These are phyloP conservation scores for Larimichthys polyactis DNA, from an alignment of 2,113 vertebrate genomes.

Conservation along the genomic window DNA sequence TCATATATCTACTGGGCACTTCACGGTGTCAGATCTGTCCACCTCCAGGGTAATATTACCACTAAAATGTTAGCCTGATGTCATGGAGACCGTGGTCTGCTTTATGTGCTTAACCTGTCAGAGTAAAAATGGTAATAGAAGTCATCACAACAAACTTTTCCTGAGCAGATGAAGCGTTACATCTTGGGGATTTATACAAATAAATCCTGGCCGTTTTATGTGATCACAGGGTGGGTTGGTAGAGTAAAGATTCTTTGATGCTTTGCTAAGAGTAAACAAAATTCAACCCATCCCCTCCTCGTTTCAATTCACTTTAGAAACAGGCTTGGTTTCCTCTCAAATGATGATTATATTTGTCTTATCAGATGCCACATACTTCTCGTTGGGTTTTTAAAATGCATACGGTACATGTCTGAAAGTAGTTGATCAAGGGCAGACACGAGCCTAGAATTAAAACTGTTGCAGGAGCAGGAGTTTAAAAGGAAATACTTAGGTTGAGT, in stretches of 20 bases:
- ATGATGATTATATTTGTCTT: conserved; percentile 11
- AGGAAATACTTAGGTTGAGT: too few species aligned
- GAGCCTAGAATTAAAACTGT: background rate
- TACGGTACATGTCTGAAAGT: background rate
- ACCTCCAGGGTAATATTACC: conserved; percentile 4
- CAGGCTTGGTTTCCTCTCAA: conserved; percentile 2
- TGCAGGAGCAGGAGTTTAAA: too few species aligned
- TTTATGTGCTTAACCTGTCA: conserved; percentile 27
- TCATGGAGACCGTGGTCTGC: background rate
- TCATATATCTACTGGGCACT: background rate
- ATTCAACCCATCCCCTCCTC: too few species aligned
- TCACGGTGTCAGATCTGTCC: conserved; percentile 10
- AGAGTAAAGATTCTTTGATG: conserved; percentile 35
- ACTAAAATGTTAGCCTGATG: background rate
- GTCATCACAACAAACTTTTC: background rate
- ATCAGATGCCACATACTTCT: background rate
- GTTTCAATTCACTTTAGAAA: conserved; percentile 8
- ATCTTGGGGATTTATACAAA: conserved; percentile 45
- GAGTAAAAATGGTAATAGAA: conserved; percentile 9
- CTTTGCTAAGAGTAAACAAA: conserved; percentile 4
- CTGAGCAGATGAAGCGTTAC: conserved; percentile 35
- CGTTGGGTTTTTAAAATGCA: background rate
- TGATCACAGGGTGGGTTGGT: conserved; percentile 9
- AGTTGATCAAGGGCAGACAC: background rate
- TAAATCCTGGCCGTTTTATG: conserved; percentile 26